These are phyloP conservation scores for Tricholauxania praeusta DNA, from an alignment of 2,888 invertebrate genomes.

Conservation along the genomic window DNA sequence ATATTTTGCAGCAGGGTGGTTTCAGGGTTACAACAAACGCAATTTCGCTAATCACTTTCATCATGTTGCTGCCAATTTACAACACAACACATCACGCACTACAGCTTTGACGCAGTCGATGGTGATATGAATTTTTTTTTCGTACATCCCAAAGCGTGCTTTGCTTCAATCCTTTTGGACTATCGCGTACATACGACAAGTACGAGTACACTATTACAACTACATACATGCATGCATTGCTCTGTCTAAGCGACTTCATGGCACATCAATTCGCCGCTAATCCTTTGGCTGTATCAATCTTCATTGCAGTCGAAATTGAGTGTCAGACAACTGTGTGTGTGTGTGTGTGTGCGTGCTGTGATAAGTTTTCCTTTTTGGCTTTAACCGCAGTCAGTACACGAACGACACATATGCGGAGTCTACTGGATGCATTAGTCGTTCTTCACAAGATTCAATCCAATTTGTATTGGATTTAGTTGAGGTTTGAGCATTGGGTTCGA, in stretches of 20 bases:
- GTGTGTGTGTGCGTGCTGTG: not conserved
- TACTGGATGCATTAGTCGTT: not conserved
- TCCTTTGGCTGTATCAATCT: slow-evolving; percentile 33
- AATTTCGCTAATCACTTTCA: too few relatives aligned
- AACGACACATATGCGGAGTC: not conserved
- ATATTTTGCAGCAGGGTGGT: too few relatives aligned
- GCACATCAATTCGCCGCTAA: slow-evolving; percentile 29
- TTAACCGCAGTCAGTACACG: not conserved
- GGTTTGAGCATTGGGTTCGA: not conserved
- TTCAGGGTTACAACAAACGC: too few relatives aligned
- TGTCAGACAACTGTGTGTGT: slow-evolving; percentile 21
- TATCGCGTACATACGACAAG: too few relatives aligned
- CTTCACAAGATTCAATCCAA: not conserved
- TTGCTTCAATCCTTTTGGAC: too few relatives aligned
- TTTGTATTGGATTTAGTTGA: not conserved
- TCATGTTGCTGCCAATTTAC: too few relatives aligned
- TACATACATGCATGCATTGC: too few relatives aligned
- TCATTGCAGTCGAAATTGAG: slow-evolving; percentile 33
- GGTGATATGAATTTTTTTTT: too few relatives aligned
- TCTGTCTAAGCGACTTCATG: not conserved
- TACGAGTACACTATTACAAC: too few relatives aligned
- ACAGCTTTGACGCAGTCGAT: too few relatives aligned
- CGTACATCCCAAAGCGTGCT: too few relatives aligned
- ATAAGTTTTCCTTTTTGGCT: slow-evolving; percentile 1
- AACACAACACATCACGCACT: too few relatives aligned